phyloP scores from a whole-genome alignment of 2,113 vertebrate genomes.

The Polypterus senegalus region DNA sequence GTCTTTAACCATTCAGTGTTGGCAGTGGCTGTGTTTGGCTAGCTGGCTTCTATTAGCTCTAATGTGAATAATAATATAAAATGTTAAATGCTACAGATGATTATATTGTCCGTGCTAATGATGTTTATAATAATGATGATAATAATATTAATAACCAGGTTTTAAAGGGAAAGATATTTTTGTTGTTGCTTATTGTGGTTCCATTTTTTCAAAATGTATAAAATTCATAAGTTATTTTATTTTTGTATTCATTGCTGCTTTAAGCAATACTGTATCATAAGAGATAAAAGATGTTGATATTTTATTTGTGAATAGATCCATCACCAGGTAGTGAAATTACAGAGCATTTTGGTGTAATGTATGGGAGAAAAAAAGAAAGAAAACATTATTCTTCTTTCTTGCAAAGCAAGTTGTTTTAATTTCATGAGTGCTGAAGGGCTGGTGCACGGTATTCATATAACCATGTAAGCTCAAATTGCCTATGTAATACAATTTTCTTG shows the following conservation, averaged over 20 bases:
- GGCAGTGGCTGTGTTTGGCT: too few species aligned
- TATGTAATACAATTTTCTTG: too few species aligned
- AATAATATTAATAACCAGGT: too few species aligned
- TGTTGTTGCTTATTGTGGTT: constrained; percentile 24
- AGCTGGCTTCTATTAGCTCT: too few species aligned
- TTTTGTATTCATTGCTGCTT: constrained; percentile 49
- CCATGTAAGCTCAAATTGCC: too few species aligned
- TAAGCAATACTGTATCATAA: constrained; percentile 28
- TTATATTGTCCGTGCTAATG: too few species aligned
- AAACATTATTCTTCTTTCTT: neutral
- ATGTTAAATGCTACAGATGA: too few species aligned
- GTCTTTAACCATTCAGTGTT: too few species aligned
- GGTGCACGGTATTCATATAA: neutral
- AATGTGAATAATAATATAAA: too few species aligned
- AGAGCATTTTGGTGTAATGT: neutral
- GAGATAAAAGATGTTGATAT: constrained; percentile 10
- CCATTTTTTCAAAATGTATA: constrained; percentile 36
- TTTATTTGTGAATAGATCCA: neutral
- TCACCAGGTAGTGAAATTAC: neutral
- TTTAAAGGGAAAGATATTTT: neutral
- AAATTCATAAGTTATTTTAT: constrained; percentile 52
- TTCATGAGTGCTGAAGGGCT: neutral
- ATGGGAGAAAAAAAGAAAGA: neutral
- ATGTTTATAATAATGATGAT: too few species aligned
- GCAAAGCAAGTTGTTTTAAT: neutral